Evolutionary conservation across 2,888 invertebrate genomes (phyloP), one percentile per base, ranked within the genome.

Genomic region (Coelopa pilipes): DNA sequence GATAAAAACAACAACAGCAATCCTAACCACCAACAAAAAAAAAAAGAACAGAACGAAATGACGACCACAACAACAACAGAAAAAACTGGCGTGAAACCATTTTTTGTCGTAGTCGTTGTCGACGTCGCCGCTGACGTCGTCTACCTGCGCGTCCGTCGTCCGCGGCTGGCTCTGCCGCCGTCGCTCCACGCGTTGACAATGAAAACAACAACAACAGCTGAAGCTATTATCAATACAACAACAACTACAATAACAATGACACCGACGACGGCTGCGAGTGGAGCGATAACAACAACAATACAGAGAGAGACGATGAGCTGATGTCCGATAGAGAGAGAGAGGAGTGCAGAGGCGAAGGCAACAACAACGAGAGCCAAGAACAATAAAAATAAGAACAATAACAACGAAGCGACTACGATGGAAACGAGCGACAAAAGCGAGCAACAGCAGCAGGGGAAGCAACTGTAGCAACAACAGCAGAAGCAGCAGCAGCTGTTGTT

Each of bases 271-370:
- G 47, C 59, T 45, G 63, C 24, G 12, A 34, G 60, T 59, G 60
- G 57, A 77, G 76, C 77, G 63, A 79, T 77, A 75, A 75, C 74
- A 66, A 78, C 59, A 81, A 73, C 74, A 76, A 17, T n/a, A 45
- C 24, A 57, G 57, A 57, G 19, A 57, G 17, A n/a, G 57, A 19
- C 11, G 15, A 19, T 57, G 57, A 19, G 57, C n/a, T 57, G 21
- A 12, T 2, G 15, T n/a, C 15, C 1, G 57, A 10, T 12, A 19
- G 57, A 53, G n/a, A 53, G 53, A 17, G n/a, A 53, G 17, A 53
- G 5, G 19, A 57, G 34, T 4, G 34, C 4, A 34, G 34, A 34
- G 34, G 7, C 7, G 34, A 34, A 34, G 34, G 34, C 34, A 34
- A 34, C 34, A 34, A 34, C 34, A 34, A 34, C 34, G 7, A 34